Base-by-base conservation (phyloP, 2,888 invertebrate genomes). In the Magallana nippona region DNA sequence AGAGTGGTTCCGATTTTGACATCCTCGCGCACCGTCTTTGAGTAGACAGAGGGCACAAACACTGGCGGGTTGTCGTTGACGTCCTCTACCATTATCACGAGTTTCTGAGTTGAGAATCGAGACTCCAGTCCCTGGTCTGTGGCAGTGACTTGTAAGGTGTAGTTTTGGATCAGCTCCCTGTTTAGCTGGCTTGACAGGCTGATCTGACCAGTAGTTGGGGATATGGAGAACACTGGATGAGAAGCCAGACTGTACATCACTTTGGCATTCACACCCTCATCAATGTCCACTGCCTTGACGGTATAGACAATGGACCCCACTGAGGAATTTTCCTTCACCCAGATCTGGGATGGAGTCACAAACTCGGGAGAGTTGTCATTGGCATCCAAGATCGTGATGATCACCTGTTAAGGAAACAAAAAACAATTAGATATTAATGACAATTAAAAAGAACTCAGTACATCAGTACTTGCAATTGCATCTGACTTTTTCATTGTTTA, bases 331-430 rank as follows among this genome's bases (percentile, higher is more conserved):
- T 93, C 93, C 19, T 82, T 87, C 1, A 93, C 92, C 90, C 96
- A 96, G 57, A 97, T 97, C 92, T 96, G 96, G 92, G 97, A 97
- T 32, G 93, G 95, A 5, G 97, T 96, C 87, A 97, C 95, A 94
- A 98, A 98, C 91, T 96, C 96, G 0, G 98, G 98, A 89, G 96
- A 96, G 93, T 98, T 97, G 94, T 98, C 98, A 94, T 98, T 98
- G 83, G 98, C 97, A 94, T 99, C 98, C 94, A 97, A 84, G 5
- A 93, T 84, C 0, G 97, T 96, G 86, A 98, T 96, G 94, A 96
- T 97, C 84, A 98, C 98, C 96, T 98, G 97, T 10, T 44, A 44
- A 44, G 44, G 85, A 84, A n/a, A 60, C 11, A 83, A 56, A 86
- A 63, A 22, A 79, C 2, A 15, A 44, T 27, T 60, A 57, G 15